phyloP scores from a whole-genome alignment of 2,113 vertebrate genomes.

The Dipodomys ordii region DNA sequence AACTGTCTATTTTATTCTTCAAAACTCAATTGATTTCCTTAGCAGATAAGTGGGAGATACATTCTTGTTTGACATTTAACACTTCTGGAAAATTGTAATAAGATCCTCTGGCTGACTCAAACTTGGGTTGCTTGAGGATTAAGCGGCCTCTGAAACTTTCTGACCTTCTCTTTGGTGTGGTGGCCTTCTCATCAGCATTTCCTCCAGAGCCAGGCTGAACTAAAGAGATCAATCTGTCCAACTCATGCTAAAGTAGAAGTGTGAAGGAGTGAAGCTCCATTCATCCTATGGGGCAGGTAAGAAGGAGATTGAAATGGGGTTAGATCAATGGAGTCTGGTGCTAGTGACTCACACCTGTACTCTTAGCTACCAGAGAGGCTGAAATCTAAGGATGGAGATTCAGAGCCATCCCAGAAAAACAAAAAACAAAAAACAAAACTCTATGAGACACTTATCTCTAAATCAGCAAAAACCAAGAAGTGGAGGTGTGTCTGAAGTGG shows the following conservation, averaged over 20 bases:
- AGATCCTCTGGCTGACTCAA: slow-evolving; percentile 11
- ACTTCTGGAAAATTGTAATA: slow-evolving; percentile 43
- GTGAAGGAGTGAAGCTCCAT: background rate
- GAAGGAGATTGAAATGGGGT: slow-evolving; percentile 1
- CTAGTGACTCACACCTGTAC: too few relatives aligned
- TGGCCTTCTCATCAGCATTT: slow-evolving; percentile 39
- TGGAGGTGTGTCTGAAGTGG: too few relatives aligned
- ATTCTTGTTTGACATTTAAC: slow-evolving; percentile 57
- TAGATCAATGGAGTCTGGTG: too few relatives aligned
- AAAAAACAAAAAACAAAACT: too few relatives aligned
- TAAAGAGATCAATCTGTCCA: background rate
- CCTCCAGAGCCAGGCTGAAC: background rate
- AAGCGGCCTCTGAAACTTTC: background rate
- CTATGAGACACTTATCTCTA: too few relatives aligned
- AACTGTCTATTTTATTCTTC: slow-evolving; percentile 41
- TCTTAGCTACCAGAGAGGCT: too few relatives aligned
- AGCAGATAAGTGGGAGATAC: slow-evolving; percentile 50
- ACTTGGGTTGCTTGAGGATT: background rate
- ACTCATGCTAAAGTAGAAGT: background rate
- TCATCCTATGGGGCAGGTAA: background rate
- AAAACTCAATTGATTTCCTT: slow-evolving; percentile 23
- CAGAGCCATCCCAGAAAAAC: too few relatives aligned
- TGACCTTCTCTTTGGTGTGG: background rate
- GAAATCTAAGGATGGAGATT: too few relatives aligned
- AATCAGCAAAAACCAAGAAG: too few relatives aligned